phyloP scores from a whole-genome alignment of 2,888 invertebrate species.

The Dysmachus trigonus region DNA sequence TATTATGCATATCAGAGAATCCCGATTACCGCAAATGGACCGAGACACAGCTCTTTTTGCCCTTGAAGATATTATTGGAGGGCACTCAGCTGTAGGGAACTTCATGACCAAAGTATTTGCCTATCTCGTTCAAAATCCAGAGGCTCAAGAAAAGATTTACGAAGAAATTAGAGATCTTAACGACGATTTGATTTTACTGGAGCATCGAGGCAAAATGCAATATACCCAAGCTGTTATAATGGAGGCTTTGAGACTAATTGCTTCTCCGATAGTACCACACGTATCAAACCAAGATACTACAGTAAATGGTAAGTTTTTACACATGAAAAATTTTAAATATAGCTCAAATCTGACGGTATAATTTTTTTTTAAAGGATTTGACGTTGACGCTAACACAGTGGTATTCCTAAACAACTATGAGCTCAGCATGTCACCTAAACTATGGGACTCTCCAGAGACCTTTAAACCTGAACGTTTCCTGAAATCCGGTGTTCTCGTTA shows the following conservation, averaged over 20 bases:
- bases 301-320: conserved; percentile 67
- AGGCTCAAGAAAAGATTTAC: conserved; percentile 68
- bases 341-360: not conserved
- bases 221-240: conserved; percentile 71
- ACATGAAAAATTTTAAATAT: not conserved
- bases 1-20: conserved; percentile 66
- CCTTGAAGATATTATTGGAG: conserved; percentile 69
- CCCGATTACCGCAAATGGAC: conserved; percentile 62
- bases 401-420: conserved; percentile 76
- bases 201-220: conserved; percentile 67
- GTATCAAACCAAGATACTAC: conserved; percentile 72
- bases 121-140: conserved; percentile 66
- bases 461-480: conserved; percentile 73
- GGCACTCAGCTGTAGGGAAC: conserved; percentile 73
- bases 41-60: conserved; percentile 64
- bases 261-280: conserved; percentile 75
- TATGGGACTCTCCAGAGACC: conserved; percentile 70
- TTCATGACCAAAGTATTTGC: conserved; percentile 70
- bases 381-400: conserved; percentile 70
- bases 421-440: conserved; percentile 70
- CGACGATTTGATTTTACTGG: conserved; percentile 45
- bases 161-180: conserved; percentile 63
- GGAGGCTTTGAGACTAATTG: conserved; percentile 71
- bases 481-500: conserved; percentile 66
- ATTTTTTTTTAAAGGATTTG: conserved; percentile 66